Base-by-base conservation (phyloP, 2,113 vertebrate genomes). In the Clupea harengus region DNA sequence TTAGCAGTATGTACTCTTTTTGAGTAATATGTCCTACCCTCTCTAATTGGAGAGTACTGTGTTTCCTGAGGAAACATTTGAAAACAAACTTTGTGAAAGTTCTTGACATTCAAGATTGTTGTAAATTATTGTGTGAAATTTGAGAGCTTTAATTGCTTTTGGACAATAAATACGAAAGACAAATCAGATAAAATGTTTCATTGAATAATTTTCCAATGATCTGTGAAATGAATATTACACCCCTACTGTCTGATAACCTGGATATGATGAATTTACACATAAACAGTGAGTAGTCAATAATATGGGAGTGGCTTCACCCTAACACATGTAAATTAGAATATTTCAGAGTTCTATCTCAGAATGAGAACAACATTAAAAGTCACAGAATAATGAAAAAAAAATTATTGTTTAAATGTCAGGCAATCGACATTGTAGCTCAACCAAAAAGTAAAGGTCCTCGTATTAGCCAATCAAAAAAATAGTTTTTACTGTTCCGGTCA, bases 101-200 rank as follows among this genome's bases (percentile, higher is more conserved):
- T 32, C 64, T 72, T 72, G 25, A 72, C 32, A 72, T 28, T 72
- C 25, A 72, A 72, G 64, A 72, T 72, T 72, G 2, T 8, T 2
- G 64, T 72, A 72, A 32, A 13, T 11, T 72, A 28, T 72, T 72
- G 10, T 72, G 11, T 25, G 9, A 13, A 72, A 72, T 28, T 28
- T 72, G 25, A 72, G 28, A 72, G 64, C 64, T 72, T 72, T 72
- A 72, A 72, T 72, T 72, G 64, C 64, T 72, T 72, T 72, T 72
- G n/a, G 64, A 72, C 64, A 72, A 72, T 72, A 72, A 72, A 72
- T 72, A 72, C 64, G 64, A 72, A 72, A 32, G 64, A 72, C 64
- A 72, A 32, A 72, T 72, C 64, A 72, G 11, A 72, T 1, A 72
- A 28, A 72, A 25, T 25, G 64, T 13, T 72, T 25, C 18, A 7